phyloP scores from a whole-genome alignment of 2,113 vertebrate genomes.

The Eretmochelys imbricata region DNA sequence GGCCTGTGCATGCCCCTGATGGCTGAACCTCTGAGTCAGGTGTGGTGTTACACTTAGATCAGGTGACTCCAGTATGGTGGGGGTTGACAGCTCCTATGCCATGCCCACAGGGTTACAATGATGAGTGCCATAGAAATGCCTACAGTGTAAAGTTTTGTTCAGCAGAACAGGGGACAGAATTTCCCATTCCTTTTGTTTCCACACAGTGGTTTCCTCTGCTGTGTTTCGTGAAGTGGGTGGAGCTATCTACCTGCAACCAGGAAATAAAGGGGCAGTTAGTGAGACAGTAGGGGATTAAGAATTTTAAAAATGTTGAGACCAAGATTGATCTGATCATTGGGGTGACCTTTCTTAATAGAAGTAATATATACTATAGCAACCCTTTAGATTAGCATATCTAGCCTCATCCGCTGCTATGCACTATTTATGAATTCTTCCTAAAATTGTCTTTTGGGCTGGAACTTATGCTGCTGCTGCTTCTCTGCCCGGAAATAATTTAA shows the following conservation, averaged over 20 bases:
- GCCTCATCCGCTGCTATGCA: too few species aligned
- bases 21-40: background rate
- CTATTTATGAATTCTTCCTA: background rate
- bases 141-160: background rate
- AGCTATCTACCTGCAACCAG: background rate
- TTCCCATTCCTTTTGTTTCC: background rate
- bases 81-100: background rate
- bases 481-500: background rate
- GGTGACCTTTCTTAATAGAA: background rate
- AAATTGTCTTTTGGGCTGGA: background rate
- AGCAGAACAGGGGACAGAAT: background rate
- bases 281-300: background rate
- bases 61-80: background rate
- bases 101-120: background rate
- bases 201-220: background rate
- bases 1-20: background rate
- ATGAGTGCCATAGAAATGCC: background rate
- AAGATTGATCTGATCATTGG: background rate
- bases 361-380: background rate
- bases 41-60: background rate
- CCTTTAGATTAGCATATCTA: background rate
- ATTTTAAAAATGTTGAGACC: background rate
- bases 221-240: background rate
- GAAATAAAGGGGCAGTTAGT: background rate
- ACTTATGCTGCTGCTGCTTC: background rate